phyloP scores from a whole-genome alignment of 2,113 vertebrate species.

The Phrynocephalus versicolor region DNA sequence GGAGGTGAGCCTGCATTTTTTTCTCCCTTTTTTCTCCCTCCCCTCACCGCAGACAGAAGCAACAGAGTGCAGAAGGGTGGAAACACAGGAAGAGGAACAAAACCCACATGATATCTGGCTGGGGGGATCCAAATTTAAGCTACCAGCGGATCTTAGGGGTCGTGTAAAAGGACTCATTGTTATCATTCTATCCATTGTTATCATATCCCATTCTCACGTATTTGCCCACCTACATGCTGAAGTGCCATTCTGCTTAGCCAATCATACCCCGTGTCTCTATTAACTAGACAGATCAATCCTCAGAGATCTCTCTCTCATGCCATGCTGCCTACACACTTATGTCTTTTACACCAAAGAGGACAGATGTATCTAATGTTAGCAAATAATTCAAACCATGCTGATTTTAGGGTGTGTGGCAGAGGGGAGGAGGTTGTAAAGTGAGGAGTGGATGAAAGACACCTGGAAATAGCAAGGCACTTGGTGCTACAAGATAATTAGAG shows the following conservation, averaged over 20 bases:
- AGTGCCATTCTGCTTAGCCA: neutral
- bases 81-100: too few relatives aligned
- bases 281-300: neutral
- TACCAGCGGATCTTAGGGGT: too few relatives aligned
- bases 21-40: too few relatives aligned
- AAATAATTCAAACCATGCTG: constrained; percentile 55
- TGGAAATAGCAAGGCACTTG: constrained; percentile 70
- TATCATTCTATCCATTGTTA: too few relatives aligned
- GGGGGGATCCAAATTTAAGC: too few relatives aligned
- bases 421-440: neutral
- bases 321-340: neutral
- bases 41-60: too few relatives aligned
- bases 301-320: neutral
- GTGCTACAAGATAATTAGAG: constrained; percentile 80
- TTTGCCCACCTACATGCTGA: neutral
- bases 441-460: constrained; percentile 60
- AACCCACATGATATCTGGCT: too few relatives aligned
- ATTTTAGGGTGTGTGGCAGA: neutral
- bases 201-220: neutral
- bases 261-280: neutral
- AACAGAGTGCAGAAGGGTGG: too few relatives aligned
- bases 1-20: too few relatives aligned
- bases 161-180: too few relatives aligned
- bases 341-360: neutral
- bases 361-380: neutral